These are phyloP conservation scores for Chlamydotis undulata DNA, from an alignment of 2,113 vertebrate genomes.

Conservation along the genomic window DNA sequence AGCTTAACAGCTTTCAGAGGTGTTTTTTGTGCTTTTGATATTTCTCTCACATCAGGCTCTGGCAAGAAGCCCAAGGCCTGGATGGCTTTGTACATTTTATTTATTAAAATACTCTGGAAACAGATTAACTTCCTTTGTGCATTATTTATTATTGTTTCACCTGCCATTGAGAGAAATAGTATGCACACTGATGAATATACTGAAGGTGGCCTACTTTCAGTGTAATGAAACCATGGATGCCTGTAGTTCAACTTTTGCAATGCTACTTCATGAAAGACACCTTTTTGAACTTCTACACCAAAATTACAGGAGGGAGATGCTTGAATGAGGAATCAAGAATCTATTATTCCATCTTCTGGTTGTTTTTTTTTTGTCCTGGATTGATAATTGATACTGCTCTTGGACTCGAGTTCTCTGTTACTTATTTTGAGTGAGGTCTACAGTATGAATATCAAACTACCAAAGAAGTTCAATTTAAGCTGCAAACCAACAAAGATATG, in stretches of 20 bases:
- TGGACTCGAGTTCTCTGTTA: background rate
- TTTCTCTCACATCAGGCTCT: constrained; percentile 20
- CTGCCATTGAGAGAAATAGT: background rate
- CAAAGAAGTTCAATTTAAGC: background rate
- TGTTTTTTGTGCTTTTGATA: background rate
- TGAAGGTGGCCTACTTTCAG: background rate
- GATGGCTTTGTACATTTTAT: constrained; percentile 51
- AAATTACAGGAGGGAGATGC: background rate
- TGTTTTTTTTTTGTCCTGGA: background rate
- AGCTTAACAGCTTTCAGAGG: background rate
- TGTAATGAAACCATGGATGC: background rate
- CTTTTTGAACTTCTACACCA: background rate
- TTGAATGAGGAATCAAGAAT: background rate
- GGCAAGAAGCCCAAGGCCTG: constrained; percentile 21
- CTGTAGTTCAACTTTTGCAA: background rate
- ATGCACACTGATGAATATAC: background rate
- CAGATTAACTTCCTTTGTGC: constrained; percentile 48
- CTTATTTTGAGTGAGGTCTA: background rate
- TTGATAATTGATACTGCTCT: background rate
- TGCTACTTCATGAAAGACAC: background rate
- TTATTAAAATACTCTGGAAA: constrained; percentile 57
- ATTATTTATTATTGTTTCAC: constrained; percentile 67
- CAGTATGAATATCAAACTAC: background rate
- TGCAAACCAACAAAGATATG: background rate
- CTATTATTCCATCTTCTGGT: background rate